Evolutionary conservation across 2,113 vertebrate species (phyloP), one percentile per base, ranked within the genome.

Genomic region (Chaetorhynchus papuensis): DNA sequence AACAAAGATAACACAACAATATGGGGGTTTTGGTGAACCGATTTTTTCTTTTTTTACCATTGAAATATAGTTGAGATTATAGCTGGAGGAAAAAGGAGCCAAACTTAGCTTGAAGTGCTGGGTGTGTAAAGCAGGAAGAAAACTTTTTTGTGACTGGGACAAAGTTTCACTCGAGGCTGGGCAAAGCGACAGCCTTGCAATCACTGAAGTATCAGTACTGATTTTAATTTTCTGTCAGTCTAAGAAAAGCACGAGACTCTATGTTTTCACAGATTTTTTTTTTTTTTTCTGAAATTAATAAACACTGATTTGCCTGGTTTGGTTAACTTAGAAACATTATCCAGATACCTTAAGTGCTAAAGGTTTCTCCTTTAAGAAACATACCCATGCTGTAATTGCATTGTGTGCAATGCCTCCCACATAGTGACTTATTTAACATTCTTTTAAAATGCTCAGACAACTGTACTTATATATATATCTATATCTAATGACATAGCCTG

Each of bases 81-180:
- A 89, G 39, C 28, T 81, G 49, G 31, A 5, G 1, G 16, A 56
- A 69, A 54, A 63, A 35, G 45, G 11, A 92, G 23, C 56, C 45
- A 19, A 21, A 37, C 22, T 45, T 33, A 39, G 22, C 12, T 69
- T 37, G 47, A 35, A 90, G n/a, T 35, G 41, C 50, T 77, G 39
- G 33, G 57, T 85, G 33, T 1, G 21, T 60, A 77, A 86, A 89
- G 63, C 33, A 45, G 57, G 66, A 17, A 83, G 75, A 89, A 81
- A 96, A 96, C 71, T 96, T 96, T 79, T 74, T 49, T 90, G 57
- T 72, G 80, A 31, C 52, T 72, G 69, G 72, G 80, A 95, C 83
- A 93, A 97, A 97, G 83, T 96, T 97, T 92, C 61, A 31, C 53
- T 96, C 28, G 30, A 82, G 83, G 49, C 42, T 92, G 60, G 54